These are phyloP conservation scores for Bucorvus abyssinicus DNA, from an alignment of 2,797 vertebrate species.

Conservation along the genomic window DNA sequence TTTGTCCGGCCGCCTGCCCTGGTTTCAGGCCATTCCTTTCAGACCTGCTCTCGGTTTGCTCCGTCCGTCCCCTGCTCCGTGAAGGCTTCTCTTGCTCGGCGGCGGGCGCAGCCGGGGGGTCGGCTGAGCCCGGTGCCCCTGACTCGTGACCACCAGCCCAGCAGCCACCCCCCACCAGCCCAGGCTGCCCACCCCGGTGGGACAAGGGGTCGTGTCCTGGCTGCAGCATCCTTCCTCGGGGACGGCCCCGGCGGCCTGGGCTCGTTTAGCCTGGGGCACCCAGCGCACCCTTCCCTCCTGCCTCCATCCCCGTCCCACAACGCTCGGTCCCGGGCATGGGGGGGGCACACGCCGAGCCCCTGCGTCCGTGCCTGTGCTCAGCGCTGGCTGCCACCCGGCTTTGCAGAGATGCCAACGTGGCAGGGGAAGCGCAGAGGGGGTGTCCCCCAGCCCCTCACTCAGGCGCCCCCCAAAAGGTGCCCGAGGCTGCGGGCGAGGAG, in stretches of 20 bases:
- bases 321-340: fast-evolving
- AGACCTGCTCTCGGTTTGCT: neutral
- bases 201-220: neutral
- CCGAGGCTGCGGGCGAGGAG: neutral
- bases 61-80: fast-evolving
- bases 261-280: neutral
- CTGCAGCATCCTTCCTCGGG: neutral
- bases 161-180: neutral
- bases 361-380: fast-evolving
- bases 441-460: neutral
- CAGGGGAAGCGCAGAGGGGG: neutral
- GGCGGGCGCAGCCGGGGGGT: neutral
- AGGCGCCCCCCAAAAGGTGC: fast-evolving
- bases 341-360: neutral
- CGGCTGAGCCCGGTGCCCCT: neutral
- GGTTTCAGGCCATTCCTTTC: neutral
- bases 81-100: neutral
- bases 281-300: neutral
- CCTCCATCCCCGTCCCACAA: neutral
- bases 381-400: neutral
- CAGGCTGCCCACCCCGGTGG: fast-evolving
- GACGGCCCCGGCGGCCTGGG: neutral
- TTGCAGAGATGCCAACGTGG: neutral
- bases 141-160: fast-evolving
- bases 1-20: neutral